Conservation (phyloP, 2,113 vertebrate species). For the Plecturocebus donacophilus region DNA sequence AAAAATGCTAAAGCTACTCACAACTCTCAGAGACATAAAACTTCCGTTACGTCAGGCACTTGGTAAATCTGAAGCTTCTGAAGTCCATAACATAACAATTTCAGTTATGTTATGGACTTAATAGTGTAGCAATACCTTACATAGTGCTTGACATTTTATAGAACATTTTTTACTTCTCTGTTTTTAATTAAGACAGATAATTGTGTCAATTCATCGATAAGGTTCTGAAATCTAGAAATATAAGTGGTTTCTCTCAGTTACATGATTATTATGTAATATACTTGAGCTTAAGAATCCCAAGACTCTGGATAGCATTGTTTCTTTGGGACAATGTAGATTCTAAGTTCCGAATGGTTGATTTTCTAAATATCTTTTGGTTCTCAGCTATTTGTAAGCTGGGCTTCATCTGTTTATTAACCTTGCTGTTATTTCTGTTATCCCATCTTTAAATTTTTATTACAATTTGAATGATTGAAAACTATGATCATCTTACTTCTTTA, state of each 20-base stretch:
- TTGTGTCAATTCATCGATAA: not conserved
- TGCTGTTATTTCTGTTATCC: not conserved
- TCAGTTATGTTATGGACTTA: not conserved
- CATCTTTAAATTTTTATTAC: slow-evolving; percentile 13
- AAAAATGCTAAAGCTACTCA: not conserved
- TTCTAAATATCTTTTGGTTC: slow-evolving; percentile 33
- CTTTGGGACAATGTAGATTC: slow-evolving; percentile 37
- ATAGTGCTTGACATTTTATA: not conserved
- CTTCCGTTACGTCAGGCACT: not conserved
- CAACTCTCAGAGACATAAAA: not conserved
- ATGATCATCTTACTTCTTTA: not conserved
- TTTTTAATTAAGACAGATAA: not conserved
- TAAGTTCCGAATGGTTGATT: not conserved
- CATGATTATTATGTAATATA: not conserved
- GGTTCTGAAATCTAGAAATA: not conserved
- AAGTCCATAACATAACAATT: not conserved
- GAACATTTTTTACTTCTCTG: not conserved
- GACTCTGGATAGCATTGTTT: not conserved
- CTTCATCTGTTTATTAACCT: not conserved
- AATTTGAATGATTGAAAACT: slow-evolving; percentile 3
- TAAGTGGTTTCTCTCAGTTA: not conserved
- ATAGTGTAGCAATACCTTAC: not conserved
- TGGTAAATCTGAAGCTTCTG: not conserved
- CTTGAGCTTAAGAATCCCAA: not conserved
- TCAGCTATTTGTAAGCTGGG: not conserved